Conservation (phyloP, 2,797 vertebrate genomes). For the Cheracebus regulus region DNA sequence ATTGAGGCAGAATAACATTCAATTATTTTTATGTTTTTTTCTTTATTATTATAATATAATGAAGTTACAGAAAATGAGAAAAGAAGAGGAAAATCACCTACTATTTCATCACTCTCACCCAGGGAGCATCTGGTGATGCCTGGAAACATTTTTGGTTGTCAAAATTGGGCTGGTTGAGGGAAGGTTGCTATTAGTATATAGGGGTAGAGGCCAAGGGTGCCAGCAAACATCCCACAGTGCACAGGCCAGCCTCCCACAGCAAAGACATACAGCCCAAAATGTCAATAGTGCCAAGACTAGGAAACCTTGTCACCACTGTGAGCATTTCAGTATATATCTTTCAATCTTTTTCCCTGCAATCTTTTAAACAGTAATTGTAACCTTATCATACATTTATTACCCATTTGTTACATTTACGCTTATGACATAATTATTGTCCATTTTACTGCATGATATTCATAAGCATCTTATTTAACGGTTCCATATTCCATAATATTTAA, state of each 20-base stretch:
- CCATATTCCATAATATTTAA: conserved; percentile 2
- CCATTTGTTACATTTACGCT: background rate
- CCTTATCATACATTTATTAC: background rate
- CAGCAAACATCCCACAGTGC: background rate
- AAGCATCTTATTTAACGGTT: background rate
- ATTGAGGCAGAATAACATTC: background rate
- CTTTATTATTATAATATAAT: background rate
- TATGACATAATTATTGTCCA: background rate
- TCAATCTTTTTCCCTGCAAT: background rate
- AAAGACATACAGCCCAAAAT: background rate
- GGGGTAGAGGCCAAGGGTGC: background rate
- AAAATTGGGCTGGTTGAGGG: background rate
- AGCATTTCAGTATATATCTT: background rate
- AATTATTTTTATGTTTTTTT: background rate
- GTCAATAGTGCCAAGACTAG: background rate
- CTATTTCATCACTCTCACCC: background rate
- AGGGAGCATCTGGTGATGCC: background rate
- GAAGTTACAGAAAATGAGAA: background rate
- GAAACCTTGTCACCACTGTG: background rate
- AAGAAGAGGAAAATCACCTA: background rate
- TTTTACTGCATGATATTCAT: background rate
- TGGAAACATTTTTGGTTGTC: background rate
- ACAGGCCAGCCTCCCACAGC: too few relatives aligned
- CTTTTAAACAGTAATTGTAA: background rate
- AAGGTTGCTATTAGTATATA: background rate